phyloP scores from a whole-genome alignment of 1,140 invertebrate species.

The Tetramorium alpestre region DNA sequence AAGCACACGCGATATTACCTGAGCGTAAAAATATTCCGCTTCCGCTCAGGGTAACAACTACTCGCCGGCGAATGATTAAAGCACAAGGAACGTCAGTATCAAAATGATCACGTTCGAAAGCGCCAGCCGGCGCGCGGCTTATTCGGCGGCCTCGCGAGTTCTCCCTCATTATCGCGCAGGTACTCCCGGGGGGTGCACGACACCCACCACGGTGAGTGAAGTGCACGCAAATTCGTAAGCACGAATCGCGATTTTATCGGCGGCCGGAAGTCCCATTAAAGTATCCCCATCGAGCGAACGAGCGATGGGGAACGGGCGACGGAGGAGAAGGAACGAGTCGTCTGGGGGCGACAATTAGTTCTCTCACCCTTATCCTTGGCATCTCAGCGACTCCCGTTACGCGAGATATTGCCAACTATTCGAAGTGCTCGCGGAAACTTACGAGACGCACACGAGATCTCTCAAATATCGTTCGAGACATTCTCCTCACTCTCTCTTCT shows the following conservation, averaged over 20 bases:
- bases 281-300: constrained; percentile 59
- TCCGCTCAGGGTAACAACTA: constrained; percentile 28
- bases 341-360: constrained; percentile 43
- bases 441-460: constrained; percentile 21
- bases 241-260: constrained; percentile 58
- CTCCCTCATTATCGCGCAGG: constrained; percentile 55
- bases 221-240: constrained; percentile 60
- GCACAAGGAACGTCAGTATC: constrained; percentile 57
- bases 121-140: constrained; percentile 18
- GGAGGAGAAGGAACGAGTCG: not conserved
- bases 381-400: constrained; percentile 22
- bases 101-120: constrained; percentile 53
- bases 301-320: constrained; percentile 3
- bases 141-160: constrained; percentile 42
- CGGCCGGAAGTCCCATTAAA: constrained; percentile 56
- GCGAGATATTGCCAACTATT: constrained; percentile 38
- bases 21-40: constrained; percentile 56
- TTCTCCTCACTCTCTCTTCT: not conserved
- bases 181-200: constrained; percentile 44
- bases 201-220: constrained; percentile 47
- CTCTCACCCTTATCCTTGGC: constrained; percentile 29
- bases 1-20: constrained; percentile 55
- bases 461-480: constrained; percentile 17
- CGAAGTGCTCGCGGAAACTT: constrained; percentile 20
- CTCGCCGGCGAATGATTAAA: constrained; percentile 42